phyloP scores from a whole-genome alignment of 2,888 invertebrate species.

The Hypolimnas misippus region DNA sequence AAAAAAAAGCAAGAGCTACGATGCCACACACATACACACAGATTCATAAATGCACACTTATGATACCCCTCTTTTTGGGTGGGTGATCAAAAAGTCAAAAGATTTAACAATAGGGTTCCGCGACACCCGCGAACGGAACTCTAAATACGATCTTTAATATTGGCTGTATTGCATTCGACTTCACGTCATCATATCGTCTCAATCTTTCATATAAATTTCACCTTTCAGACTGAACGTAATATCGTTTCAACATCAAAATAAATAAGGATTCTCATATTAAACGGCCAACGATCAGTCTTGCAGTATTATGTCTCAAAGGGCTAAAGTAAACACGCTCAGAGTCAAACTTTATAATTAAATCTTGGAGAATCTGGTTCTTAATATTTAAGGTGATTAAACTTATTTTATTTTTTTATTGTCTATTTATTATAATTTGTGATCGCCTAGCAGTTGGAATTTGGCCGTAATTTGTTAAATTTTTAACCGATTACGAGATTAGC shows the following conservation, averaged over 20 bases:
- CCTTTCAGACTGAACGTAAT: constrained; percentile 1
- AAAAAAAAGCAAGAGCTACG: no score
- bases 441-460: no score
- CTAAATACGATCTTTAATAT: no score
- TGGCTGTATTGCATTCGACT: background rate
- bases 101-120: no score
- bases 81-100: no score
- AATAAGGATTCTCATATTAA: constrained; percentile 15
- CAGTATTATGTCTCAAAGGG: background rate
- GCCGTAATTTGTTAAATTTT: no score
- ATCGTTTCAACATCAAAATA: constrained; percentile 16
- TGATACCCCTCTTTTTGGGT: no score
- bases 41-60: no score
- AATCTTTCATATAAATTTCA: background rate
- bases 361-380: background rate
- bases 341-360: background rate
- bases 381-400: background rate
- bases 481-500: no score
- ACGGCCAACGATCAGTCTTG: background rate
- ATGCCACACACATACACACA: no score
- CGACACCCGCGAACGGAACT: no score
- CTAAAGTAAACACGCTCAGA: background rate
- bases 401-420: background rate
- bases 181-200: background rate
- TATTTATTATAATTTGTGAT: background rate